Percentiles rank a stretch among this genome's conserved stretches.
phyloP scores from a whole-genome alignment of 2,888 invertebrate species.

The Acronicta aceris region DNA sequence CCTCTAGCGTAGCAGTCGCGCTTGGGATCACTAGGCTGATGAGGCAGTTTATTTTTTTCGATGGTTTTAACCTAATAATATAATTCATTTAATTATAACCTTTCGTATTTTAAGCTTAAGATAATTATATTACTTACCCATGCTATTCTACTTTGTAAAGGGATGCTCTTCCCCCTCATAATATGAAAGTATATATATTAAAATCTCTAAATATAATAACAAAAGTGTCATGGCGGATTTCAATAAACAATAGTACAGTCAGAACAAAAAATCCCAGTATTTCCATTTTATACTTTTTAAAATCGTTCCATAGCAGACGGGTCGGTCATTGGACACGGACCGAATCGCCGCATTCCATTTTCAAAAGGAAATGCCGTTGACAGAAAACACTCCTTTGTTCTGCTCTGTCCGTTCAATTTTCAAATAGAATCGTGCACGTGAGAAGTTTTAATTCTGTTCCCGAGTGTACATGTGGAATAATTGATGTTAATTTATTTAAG shows the following conservation, averaged over 20 bases:
- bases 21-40: too few species aligned
- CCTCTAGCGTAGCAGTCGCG: too few species aligned
- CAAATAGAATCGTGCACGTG: conserved; percentile 71
- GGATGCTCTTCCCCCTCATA: too few species aligned
- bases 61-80: too few species aligned
- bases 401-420: conserved; percentile 74
- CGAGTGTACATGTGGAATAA: conserved; percentile 60
- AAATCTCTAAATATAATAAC: not conserved
- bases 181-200: too few species aligned
- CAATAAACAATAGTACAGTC: conserved; percentile 58
- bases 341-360: conserved; percentile 79
- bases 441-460: conserved; percentile 61
- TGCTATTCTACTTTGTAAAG: too few species aligned
- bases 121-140: too few species aligned
- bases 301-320: conserved; percentile 68
- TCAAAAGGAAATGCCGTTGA: conserved; percentile 81
- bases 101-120: too few species aligned
- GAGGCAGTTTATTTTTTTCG: too few species aligned
- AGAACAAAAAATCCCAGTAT: conserved; percentile 57
- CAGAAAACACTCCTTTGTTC: conserved; percentile 84
- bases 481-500: conserved; percentile 65
- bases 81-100: too few species aligned
- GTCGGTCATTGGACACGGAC: conserved; percentile 66
- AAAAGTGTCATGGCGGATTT: conserved; percentile 36
- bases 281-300: conserved; percentile 65